A percentile compares a stretch with the other conserved stretches of the same genome.
phyloP scores from a whole-genome alignment of 2,113 vertebrate genomes.

The Sterna hirundo region DNA sequence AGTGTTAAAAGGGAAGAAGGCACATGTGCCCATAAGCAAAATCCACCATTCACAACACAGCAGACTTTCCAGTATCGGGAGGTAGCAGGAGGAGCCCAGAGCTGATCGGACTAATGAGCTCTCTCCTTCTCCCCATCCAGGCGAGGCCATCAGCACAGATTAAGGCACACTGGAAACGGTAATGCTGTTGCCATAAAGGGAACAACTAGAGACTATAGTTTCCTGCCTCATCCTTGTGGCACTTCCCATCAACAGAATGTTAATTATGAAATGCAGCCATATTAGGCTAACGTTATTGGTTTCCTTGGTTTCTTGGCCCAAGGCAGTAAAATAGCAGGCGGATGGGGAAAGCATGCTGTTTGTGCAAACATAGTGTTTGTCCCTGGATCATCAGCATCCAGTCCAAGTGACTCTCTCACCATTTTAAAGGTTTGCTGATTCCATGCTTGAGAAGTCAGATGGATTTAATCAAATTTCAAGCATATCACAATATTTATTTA shows the following conservation, averaged over 20 bases:
- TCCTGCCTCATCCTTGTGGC: background rate
- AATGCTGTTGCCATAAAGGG: background rate
- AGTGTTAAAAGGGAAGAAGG: background rate
- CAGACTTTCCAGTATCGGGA: background rate
- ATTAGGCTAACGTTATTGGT: background rate
- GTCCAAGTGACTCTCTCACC: background rate
- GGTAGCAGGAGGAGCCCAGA: background rate
- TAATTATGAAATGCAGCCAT: background rate
- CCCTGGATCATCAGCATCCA: background rate
- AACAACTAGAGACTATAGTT: background rate
- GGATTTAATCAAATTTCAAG: constrained; percentile 72
- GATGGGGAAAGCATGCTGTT: background rate
- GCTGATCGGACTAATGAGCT: background rate
- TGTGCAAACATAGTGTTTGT: constrained; percentile 25
- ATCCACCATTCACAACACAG: background rate
- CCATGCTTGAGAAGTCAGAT: constrained; percentile 64
- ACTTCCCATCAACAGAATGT: background rate
- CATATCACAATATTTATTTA: constrained; percentile 63
- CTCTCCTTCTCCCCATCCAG: background rate
- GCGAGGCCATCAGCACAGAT: background rate
- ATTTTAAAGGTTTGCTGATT: constrained; percentile 18
- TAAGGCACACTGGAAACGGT: background rate
- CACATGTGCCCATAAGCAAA: background rate
- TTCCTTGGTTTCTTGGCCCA: constrained; percentile 51
- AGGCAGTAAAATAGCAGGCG: background rate